Conservation (phyloP, 2,113 vertebrate genomes). For the Accipiter virgatus region DNA sequence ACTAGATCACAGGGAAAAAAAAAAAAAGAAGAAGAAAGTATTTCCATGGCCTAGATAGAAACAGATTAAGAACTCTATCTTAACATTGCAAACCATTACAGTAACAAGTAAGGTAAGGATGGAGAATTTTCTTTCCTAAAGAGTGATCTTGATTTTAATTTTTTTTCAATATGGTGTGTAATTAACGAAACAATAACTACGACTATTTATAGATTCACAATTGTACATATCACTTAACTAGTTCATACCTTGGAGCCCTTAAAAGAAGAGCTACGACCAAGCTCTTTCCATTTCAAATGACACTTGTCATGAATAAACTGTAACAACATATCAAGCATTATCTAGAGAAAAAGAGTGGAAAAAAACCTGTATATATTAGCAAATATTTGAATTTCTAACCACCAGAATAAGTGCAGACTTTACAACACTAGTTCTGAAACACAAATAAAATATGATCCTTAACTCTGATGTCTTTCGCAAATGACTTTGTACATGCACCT, state of each 20-base stretch:
- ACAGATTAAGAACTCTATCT: background rate
- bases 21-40: background rate
- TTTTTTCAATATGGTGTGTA: background rate
- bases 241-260: background rate
- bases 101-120: background rate
- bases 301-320: background rate
- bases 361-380: background rate
- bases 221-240: background rate
- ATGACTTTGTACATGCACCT: background rate
- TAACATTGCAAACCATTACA: background rate
- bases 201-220: background rate
- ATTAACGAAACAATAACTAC: background rate
- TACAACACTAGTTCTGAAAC: background rate
- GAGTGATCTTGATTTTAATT: background rate
- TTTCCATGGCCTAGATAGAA: background rate
- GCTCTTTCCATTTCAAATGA: background rate
- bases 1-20: background rate
- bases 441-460: background rate
- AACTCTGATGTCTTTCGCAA: background rate
- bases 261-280: background rate
- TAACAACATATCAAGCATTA: background rate
- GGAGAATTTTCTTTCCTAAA: background rate
- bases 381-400: background rate
- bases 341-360: background rate
- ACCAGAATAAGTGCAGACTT: background rate